Conservation (phyloP, 2,888 invertebrate species). For the Andricus quercusramuli region DNA sequence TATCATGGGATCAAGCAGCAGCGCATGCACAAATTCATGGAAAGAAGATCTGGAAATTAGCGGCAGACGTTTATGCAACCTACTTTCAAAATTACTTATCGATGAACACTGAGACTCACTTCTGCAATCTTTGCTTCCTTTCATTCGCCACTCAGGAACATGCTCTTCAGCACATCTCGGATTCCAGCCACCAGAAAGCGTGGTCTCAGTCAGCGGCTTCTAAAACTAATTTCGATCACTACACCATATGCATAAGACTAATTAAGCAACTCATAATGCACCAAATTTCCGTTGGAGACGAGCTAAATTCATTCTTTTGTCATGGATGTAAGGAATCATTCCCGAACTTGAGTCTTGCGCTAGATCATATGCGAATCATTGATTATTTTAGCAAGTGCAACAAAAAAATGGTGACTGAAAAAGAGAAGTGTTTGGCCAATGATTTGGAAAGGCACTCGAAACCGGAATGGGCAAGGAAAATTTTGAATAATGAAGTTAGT, state of each 20-base stretch:
- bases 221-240: not conserved
- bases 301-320: not conserved
- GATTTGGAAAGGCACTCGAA: not conserved
- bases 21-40: not conserved
- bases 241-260: not conserved
- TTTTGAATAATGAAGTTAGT: not conserved
- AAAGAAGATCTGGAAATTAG: not conserved
- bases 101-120: not conserved
- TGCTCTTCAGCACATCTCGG: not conserved
- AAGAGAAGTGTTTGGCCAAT: not conserved
- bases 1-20: not conserved
- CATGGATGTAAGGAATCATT: conserved; percentile 7
- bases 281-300: not conserved
- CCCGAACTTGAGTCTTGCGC: not conserved
- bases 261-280: not conserved
- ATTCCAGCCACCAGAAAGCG: not conserved
- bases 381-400: not conserved
- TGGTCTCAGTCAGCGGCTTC: conserved; percentile 3
- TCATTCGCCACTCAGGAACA: conserved; percentile 2
- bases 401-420: not conserved
- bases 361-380: not conserved
- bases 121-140: not conserved
- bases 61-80: not conserved
- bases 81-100: conserved; percentile 3
- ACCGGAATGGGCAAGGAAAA: not conserved